Evolutionary conservation across 2,113 vertebrate genomes (phyloP), one percentile per base, ranked within the genome.

Genomic region (Micromys minutus): DNA sequence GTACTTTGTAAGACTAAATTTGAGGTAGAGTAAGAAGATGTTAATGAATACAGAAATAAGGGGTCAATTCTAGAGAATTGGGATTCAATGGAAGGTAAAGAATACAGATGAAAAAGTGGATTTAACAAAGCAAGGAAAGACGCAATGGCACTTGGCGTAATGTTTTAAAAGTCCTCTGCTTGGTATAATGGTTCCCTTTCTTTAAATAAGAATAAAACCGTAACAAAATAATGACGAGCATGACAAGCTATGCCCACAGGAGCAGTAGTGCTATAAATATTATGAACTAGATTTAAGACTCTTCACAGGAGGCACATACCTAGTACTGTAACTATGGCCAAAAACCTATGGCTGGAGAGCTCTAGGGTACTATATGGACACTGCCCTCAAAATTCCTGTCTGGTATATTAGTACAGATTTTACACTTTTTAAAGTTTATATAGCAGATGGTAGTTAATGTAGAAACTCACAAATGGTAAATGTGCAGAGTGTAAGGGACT

Each of bases 1-100:
- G 6, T 50, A 87, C 5, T 74, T 36, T 76, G 10, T 55, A 83
- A 83, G 83, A 93, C 52, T 80, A 61, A 83, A 93, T 21, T 83
- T 83, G 13, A 45, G 24, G 36, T 26, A 89, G 47, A 88, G 67
- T 86, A 36, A 96, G 9, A 89, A 92, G 9, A 77, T 24, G 29
- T 9, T 65, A 94, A 89, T 55, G 69, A 31, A 77, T 87, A 71
- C 61, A 29, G 74, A 93, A 89, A 84, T 79, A 84, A 90, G 45
- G 29, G 85, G 19, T 16, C 55, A 81, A 90, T 29, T 85, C 39
- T 77, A 76, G 63, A 88, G 11, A 90, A 65, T 57, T 39, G 69
- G n/a, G 39, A 76, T 45, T 94, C 7, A 90, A 55, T 47, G 42
- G 69, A 83, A 94, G 8, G 45, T 71, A 39, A 94, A 13, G 55